These are phyloP conservation scores for Drosophila insularis DNA, from an alignment of 1,140 invertebrate genomes.

Conservation along the genomic window DNA sequence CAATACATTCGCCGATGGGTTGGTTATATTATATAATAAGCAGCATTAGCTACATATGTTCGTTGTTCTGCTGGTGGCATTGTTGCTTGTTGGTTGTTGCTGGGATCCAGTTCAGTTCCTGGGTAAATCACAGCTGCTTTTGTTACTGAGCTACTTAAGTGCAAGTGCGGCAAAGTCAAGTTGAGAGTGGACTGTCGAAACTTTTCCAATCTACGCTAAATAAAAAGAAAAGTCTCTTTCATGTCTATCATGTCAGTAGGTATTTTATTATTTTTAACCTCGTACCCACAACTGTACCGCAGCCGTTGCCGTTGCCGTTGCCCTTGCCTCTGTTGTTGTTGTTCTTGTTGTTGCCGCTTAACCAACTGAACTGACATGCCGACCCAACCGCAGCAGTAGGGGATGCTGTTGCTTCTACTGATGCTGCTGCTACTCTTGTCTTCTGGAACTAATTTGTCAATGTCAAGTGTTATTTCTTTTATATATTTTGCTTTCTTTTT, in stretches of 20 bases:
- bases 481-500: conserved; percentile 44
- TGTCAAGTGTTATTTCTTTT: conserved; percentile 82
- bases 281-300: background rate
- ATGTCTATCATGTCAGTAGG: conserved; percentile 81
- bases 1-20: background rate
- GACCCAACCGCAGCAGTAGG: background rate
- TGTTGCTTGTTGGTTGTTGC: background rate
- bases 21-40: conserved; percentile 75
- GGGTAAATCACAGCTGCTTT: conserved; percentile 52
- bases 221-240: conserved; percentile 80
- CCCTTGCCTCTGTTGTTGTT: conserved; percentile 1
- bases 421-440: conserved; percentile 51
- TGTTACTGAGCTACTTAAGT: conserved; percentile 62
- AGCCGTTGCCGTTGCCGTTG: conserved; percentile 14
- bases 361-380: conserved; percentile 43
- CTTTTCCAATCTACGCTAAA: conserved; percentile 82
- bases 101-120: background rate
- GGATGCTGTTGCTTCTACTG: background rate
- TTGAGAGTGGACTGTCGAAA: conserved; percentile 74
- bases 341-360: conserved; percentile 43
- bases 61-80: conserved; percentile 14
- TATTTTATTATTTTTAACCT: conserved; percentile 82
- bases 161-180: conserved; percentile 64
- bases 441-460: conserved; percentile 82
- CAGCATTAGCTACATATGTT: conserved; percentile 72